These are phyloP conservation scores for Todiramphus saurophagus DNA, from an alignment of 2,113 vertebrate species.

Conservation along the genomic window DNA sequence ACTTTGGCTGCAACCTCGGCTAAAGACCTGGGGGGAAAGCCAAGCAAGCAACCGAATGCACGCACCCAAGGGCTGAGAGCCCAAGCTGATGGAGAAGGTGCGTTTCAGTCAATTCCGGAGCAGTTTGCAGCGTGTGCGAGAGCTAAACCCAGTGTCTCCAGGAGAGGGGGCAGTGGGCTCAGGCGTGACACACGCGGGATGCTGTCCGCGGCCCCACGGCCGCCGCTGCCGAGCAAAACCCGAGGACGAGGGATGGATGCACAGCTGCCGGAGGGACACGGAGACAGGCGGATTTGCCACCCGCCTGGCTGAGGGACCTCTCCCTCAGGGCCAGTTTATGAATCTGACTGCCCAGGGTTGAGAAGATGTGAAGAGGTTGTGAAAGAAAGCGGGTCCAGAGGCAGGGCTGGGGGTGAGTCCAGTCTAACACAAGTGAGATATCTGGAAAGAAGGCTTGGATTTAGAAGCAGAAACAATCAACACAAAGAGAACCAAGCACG, in stretches of 20 bases:
- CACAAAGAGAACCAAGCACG: not conserved
- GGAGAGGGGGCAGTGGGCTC: conserved; percentile 51
- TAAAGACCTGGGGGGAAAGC: not conserved
- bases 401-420: not conserved
- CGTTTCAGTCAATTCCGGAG: accelerated
- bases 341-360: not conserved
- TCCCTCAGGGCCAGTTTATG: not conserved
- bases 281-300: accelerated
- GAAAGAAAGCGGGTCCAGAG: not conserved
- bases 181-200: not conserved
- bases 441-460: not conserved
- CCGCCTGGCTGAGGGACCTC: accelerated
- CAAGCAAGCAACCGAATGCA: not conserved
- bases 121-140: accelerated
- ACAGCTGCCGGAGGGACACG: accelerated
- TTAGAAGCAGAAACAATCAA: not conserved
- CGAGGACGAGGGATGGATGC: accelerated
- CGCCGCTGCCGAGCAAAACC: not conserved
- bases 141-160: not conserved
- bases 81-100: not conserved
- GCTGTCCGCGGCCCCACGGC: not conserved
- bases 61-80: accelerated
- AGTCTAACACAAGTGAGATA: not conserved
- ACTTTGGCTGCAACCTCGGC: not conserved
- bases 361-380: not conserved